These are phyloP conservation scores for Eulemur albifrons DNA, from an alignment of 2,797 vertebrate species.

Conservation along the genomic window DNA sequence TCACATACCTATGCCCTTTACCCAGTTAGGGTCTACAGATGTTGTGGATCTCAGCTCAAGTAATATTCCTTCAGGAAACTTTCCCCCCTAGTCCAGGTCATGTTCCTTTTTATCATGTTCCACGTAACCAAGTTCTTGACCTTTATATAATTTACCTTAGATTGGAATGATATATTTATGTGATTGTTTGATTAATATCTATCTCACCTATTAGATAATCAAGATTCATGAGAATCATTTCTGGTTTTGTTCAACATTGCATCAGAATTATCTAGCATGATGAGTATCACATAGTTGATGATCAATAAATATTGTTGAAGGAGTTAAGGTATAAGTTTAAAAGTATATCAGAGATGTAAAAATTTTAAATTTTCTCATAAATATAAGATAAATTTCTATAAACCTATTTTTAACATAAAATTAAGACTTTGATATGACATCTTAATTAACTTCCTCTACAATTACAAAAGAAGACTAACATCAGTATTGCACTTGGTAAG, in stretches of 20 bases:
- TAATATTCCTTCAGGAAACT: neutral
- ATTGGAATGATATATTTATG: neutral
- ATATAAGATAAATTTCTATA: neutral
- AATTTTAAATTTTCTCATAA: neutral
- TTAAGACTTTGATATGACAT: neutral
- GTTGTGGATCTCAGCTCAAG: neutral
- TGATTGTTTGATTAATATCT: neutral
- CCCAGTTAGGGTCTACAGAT: neutral
- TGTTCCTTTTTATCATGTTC: neutral
- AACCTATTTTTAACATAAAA: neutral
- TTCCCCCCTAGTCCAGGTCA: neutral
- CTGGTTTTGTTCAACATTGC: neutral
- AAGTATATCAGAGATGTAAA: neutral
- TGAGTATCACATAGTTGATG: neutral
- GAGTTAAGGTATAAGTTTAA: neutral
- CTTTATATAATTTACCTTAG: neutral
- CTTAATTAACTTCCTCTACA: constrained; percentile 15
- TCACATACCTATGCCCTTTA: neutral
- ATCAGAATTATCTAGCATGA: neutral
- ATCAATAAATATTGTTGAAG: neutral
- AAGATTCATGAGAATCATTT: neutral
- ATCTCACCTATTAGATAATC: neutral
- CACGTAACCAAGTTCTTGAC: neutral
- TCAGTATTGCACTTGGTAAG: neutral
- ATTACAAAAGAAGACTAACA: neutral